Evolutionary conservation across 2,888 invertebrate species (phyloP).

Genomic region (Apodemia mormo): DNA sequence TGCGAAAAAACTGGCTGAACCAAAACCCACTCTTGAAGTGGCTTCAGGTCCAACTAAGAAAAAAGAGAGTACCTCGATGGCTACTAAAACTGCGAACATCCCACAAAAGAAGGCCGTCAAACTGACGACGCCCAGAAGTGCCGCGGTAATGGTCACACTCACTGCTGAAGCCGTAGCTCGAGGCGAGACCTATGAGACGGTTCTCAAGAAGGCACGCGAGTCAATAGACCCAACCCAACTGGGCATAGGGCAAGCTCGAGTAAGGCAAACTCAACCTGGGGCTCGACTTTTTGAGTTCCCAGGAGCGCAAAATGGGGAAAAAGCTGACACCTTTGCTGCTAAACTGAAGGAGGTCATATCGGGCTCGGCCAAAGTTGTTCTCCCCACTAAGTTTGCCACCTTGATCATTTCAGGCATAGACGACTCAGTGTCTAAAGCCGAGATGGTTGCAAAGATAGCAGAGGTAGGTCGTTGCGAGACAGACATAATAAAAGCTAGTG

Average conservation of each 20-base stretch:
- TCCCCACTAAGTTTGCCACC: too few species aligned
- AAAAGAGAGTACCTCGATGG: background rate
- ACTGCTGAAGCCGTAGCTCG: background rate
- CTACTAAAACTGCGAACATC: background rate
- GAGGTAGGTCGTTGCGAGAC: background rate
- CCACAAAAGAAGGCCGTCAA: background rate
- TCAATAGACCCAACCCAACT: background rate
- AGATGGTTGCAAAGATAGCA: background rate
- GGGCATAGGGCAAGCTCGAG: background rate
- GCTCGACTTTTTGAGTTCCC: background rate
- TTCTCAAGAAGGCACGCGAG: background rate
- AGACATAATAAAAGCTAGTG: background rate
- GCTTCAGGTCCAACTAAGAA: background rate
- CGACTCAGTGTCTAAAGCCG: background rate
- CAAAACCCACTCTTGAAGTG: background rate
- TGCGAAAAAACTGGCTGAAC: background rate
- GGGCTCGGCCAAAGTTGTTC: too few species aligned
- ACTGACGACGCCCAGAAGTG: background rate
- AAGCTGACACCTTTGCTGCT: conserved; percentile 13
- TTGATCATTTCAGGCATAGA: background rate
- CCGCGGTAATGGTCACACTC: background rate
- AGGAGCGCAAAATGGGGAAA: background rate
- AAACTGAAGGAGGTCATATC: too few species aligned
- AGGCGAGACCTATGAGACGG: background rate
- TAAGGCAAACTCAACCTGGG: conserved; percentile 6